A percentile compares a stretch with the other conserved stretches of the same genome.
phyloP scores from a whole-genome alignment of 1,140 invertebrate genomes.

The Melipona quadrifasciata region DNA sequence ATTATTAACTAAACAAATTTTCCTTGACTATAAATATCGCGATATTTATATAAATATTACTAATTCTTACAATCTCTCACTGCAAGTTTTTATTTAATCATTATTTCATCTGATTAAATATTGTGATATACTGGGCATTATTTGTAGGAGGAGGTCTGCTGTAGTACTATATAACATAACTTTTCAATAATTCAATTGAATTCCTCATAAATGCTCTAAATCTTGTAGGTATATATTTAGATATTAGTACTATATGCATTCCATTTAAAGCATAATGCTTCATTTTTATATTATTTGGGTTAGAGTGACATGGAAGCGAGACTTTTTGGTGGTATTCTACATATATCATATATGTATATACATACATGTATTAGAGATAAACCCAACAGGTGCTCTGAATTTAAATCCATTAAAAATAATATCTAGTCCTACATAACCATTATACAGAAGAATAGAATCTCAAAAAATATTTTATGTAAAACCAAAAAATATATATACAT shows the following conservation, averaged over 20 bases:
- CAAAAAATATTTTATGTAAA: constrained; percentile 12
- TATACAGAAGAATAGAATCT: constrained; percentile 43
- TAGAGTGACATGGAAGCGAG: constrained; percentile 70
- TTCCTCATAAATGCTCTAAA: not conserved
- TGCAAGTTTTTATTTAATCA: not conserved
- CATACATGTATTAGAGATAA: constrained; percentile 64
- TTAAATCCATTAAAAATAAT: constrained; percentile 45
- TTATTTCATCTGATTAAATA: constrained; percentile 11
- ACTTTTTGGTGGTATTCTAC: constrained; percentile 61
- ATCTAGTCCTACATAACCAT: constrained; percentile 41
- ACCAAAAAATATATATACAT: constrained; percentile 13
- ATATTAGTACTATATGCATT: constrained; percentile 56
- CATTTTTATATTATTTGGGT: constrained; percentile 59
- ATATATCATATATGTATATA: constrained; percentile 42
- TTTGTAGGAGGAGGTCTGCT: not conserved
- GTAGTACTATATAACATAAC: not conserved
- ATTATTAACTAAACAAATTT: constrained; percentile 5
- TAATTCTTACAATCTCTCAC: not conserved
- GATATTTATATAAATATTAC: not conserved
- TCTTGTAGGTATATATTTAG: constrained; percentile 22
- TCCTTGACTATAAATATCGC: constrained; percentile 1
- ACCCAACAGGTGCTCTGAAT: constrained; percentile 78
- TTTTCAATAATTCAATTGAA: not conserved
- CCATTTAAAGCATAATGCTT: constrained; percentile 54
- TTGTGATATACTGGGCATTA: not conserved